Base-by-base conservation (phyloP, 1,140 invertebrate genomes). In the Diuraphis noxia region DNA sequence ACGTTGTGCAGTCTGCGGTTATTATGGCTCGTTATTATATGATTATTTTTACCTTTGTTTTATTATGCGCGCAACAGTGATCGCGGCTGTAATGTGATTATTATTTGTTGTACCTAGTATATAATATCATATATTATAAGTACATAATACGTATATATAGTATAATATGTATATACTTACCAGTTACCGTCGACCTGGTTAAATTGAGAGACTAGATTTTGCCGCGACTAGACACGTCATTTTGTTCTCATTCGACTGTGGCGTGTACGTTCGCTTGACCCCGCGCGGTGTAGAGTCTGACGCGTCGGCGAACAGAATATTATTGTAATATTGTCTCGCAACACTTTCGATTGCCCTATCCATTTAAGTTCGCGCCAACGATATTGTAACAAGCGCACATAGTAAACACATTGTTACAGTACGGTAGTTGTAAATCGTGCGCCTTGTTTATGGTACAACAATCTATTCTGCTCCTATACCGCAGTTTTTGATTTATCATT, bases 21-120 rank as follows among this genome's bases (percentile, higher is more conserved):
- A 88, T 88, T 85, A 34, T 34, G n/a, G 41, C n/a, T 85, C 41
- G 41, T 85, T 49, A 49, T 85, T 34, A 38, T 72, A 79, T 79
- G 19, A 7, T 77, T 77, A 21, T 36, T 86, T 49, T 36, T 38
- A 52, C 46, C 85, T 86, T 52, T 86, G 85, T 86, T 49, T 49
- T 30, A 25, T 52, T 86, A 46, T 25, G 43, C 40, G 36, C 38
- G 36, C 38, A 38, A 81, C n/a, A 13, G 30, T 49, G 46, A 21
- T 49, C 46, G 46, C 46, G 46, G 23, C 46, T 49, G 46, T 49
- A 49, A 49, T 49, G n/a, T n/a, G n/a, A n/a, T n/a, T n/a, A 23
- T 49, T 49, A 40, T 82, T 82, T 82, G 10, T 82, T 41, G 30
- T 81, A 17, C 10, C 8, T 43, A 21, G 46, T 49, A 49, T 81